These are phyloP conservation scores for Gryon sp. DNA, from an alignment of 1,140 invertebrate species.

Conservation along the genomic window DNA sequence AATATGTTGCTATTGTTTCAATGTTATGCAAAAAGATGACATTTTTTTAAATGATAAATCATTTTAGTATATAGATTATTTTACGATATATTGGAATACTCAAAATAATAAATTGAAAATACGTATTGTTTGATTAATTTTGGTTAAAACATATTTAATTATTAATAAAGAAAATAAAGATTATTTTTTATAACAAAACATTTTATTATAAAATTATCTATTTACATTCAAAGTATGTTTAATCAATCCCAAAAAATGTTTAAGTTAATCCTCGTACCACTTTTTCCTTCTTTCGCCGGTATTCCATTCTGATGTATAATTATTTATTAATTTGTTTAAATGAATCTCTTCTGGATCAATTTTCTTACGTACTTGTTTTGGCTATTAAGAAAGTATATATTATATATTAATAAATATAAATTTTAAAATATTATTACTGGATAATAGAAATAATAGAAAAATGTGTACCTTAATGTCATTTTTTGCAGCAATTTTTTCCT, in stretches of 20 bases:
- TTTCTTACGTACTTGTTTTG: constrained; percentile 16
- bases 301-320: constrained; percentile 2
- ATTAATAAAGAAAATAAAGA: neutral
- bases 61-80: too few relatives aligned
- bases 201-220: too few relatives aligned
- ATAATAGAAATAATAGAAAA: neutral
- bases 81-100: too few relatives aligned
- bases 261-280: constrained; percentile 31
- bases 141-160: too few relatives aligned
- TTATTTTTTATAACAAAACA: too few relatives aligned
- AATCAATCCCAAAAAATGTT: neutral
- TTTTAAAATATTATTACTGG: too few relatives aligned
- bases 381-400: constrained; percentile 2
- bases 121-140: too few relatives aligned
- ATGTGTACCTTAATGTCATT: constrained; percentile 12
- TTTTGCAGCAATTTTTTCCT: constrained; percentile 9
- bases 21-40: too few relatives aligned
- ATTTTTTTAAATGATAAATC: too few relatives aligned
- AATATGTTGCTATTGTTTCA: too few relatives aligned
- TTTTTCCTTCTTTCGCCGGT: neutral
- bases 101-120: too few relatives aligned
- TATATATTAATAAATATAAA: constrained; percentile 8
- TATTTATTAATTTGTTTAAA: constrained; percentile 26
- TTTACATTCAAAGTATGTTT: too few relatives aligned
- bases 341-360: constrained; percentile 11